phyloP scores from a whole-genome alignment of 2,888 invertebrate genomes.

The Sisyra nigra region DNA sequence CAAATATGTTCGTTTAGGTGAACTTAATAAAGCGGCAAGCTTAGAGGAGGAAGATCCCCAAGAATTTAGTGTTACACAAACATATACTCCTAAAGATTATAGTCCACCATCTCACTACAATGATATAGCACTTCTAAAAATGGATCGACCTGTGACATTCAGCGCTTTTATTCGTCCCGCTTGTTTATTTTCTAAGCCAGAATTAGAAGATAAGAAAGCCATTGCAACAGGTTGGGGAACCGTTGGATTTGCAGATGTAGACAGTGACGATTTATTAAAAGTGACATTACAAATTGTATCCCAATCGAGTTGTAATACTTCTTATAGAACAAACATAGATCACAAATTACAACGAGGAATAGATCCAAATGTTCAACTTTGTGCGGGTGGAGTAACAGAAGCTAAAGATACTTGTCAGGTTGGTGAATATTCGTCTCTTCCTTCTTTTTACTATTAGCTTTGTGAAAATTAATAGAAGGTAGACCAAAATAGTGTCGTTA shows the following conservation, averaged over 20 bases:
- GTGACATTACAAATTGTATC: background rate
- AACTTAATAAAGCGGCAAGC: background rate
- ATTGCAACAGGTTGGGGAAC: background rate
- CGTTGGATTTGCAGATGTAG: background rate
- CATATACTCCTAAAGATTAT: no score
- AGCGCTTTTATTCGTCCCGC: background rate
- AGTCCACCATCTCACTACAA: background rate
- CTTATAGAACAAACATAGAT: slow-evolving; percentile 1
- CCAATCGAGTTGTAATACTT: background rate
- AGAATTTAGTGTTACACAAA: background rate
- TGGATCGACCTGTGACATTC: background rate
- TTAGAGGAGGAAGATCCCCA: background rate
- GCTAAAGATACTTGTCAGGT: slow-evolving; percentile 18
- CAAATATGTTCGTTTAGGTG: slow-evolving; percentile 1
- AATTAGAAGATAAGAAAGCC: background rate
- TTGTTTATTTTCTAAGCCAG: background rate
- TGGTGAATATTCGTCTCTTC: no score
- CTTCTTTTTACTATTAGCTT: no score
- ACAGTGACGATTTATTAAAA: background rate
- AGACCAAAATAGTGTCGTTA: no score
- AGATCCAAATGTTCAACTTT: slow-evolving; percentile 15
- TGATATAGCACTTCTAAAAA: background rate
- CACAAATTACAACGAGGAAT: slow-evolving; percentile 13
- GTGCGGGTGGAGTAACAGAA: slow-evolving; percentile 15
- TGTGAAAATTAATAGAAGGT: no score